Conservation (phyloP, 1,140 invertebrate genomes). For the Spodoptera frugiperda region DNA sequence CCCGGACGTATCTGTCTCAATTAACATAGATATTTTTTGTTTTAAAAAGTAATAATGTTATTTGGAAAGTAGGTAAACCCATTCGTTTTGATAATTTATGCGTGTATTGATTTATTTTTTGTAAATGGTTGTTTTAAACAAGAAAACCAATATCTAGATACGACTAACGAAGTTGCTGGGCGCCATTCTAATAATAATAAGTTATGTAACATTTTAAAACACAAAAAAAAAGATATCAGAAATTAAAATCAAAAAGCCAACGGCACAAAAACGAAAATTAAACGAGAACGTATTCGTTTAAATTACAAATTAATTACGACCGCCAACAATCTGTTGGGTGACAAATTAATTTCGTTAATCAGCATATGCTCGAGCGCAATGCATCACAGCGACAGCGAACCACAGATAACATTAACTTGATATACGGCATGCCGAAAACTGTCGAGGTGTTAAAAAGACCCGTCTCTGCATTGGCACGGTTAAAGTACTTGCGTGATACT, state of each 20-base stretch:
- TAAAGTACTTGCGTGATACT: slow-evolving; percentile 56
- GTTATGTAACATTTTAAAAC: neutral
- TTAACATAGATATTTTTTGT: slow-evolving; percentile 61
- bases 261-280: neutral
- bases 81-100: slow-evolving; percentile 37
- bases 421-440: slow-evolving; percentile 74
- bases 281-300: slow-evolving; percentile 44
- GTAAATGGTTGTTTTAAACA: neutral
- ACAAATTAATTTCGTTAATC: slow-evolving; percentile 85
- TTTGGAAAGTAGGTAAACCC: slow-evolving; percentile 44
- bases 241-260: slow-evolving; percentile 13
- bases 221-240: neutral
- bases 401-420: slow-evolving; percentile 80
- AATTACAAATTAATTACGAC: slow-evolving; percentile 60
- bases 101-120: slow-evolving; percentile 19
- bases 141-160: neutral
- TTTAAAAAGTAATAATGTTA: slow-evolving; percentile 40
- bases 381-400: slow-evolving; percentile 76
- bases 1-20: slow-evolving; percentile 79
- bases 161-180: too few relatives aligned
- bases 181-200: too few relatives aligned
- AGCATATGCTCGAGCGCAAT: slow-evolving; percentile 73
- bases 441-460: slow-evolving; percentile 68
- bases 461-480: slow-evolving; percentile 58
- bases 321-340: slow-evolving; percentile 59